These are phyloP conservation scores for Torymus auratus DNA, from an alignment of 2,888 invertebrate genomes.

Conservation along the genomic window DNA sequence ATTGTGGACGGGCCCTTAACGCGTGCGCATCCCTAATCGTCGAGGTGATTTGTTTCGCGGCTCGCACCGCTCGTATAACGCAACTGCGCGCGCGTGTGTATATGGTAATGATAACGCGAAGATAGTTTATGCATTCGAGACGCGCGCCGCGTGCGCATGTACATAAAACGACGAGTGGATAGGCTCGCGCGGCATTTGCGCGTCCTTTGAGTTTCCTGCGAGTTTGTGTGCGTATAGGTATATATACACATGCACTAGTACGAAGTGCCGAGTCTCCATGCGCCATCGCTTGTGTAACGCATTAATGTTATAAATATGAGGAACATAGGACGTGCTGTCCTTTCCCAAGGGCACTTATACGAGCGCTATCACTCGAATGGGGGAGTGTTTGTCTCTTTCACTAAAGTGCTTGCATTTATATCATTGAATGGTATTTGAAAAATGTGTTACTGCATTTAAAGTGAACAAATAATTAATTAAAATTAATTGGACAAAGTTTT, in stretches of 20 bases:
- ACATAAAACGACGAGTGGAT: conserved; percentile 21
- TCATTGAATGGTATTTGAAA: conserved; percentile 1
- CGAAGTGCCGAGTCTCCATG: not conserved
- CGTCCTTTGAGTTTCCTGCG: conserved; percentile 38
- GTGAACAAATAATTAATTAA: too few species aligned
- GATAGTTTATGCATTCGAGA: conserved; percentile 63
- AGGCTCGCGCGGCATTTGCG: conserved; percentile 11
- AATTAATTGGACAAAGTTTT: too few species aligned
- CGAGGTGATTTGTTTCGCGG: conserved; percentile 63
- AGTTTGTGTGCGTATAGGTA: not conserved
- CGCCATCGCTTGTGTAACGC: conserved; percentile 64
- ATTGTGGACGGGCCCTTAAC: not conserved
- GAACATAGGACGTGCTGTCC: conserved; percentile 63
- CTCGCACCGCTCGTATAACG: not conserved
- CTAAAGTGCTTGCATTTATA: not conserved
- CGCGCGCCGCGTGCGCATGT: conserved; percentile 7
- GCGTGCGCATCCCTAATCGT: conserved; percentile 31
- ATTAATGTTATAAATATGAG: conserved; percentile 72
- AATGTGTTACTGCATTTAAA: too few species aligned
- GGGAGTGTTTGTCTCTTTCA: not conserved
- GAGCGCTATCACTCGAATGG: conserved; percentile 29
- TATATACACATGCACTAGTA: too few species aligned
- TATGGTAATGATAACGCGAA: conserved; percentile 64
- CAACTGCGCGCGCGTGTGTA: conserved; percentile 52
- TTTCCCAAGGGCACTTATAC: conserved; percentile 31